Evolutionary conservation across 2,797 vertebrate genomes (phyloP).

Genomic region (Rhinella marina): DNA sequence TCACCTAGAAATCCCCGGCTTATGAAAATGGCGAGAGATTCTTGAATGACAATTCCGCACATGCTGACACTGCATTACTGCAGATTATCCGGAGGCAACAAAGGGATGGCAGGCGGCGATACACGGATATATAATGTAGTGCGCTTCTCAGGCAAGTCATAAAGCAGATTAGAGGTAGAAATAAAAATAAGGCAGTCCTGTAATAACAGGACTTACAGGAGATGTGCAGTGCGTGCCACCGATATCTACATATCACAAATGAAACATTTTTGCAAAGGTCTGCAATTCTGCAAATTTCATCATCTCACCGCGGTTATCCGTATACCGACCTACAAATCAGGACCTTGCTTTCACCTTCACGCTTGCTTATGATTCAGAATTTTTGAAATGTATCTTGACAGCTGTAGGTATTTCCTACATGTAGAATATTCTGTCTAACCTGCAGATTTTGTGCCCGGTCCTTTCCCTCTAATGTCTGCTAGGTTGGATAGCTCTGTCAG

Average conservation of each 20-base stretch:
- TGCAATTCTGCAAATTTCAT: background rate
- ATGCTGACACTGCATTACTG: slow-evolving; percentile 62
- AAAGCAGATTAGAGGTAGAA: slow-evolving; percentile 37
- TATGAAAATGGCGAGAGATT: slow-evolving; percentile 48
- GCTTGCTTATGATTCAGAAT: background rate
- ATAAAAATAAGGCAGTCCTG: slow-evolving; percentile 17
- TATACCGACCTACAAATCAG: background rate
- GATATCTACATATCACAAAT: background rate
- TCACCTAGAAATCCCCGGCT: slow-evolving; percentile 36
- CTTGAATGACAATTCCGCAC: slow-evolving; percentile 61
- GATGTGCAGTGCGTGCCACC: background rate
- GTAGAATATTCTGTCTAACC: no score
- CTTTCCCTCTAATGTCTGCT: no score
- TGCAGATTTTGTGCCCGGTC: no score
- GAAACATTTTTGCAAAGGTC: background rate
- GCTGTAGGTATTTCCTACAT: no score
- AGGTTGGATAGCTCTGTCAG: no score
- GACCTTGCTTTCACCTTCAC: no score
- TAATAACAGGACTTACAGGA: background rate
- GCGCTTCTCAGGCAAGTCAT: slow-evolving; percentile 40
- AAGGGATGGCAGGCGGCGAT: slow-evolving; percentile 64
- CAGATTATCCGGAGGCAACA: slow-evolving; percentile 66
- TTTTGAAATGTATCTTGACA: no score
- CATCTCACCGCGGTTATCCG: background rate
- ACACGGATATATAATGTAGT: slow-evolving; percentile 40